Conservation (phyloP, 1,140 invertebrate species). For the Hesperophylax magnus region DNA sequence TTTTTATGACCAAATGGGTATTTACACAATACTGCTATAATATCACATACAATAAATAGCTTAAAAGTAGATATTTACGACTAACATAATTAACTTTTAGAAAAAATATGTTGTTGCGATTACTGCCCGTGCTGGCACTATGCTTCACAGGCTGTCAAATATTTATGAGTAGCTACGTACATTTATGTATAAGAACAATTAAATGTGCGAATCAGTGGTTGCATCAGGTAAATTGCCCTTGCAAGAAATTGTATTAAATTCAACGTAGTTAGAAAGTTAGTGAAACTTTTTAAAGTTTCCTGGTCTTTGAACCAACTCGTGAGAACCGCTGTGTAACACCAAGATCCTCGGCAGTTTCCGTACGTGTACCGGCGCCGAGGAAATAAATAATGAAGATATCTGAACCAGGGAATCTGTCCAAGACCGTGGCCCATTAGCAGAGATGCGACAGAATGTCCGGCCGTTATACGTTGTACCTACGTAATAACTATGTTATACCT, state of each 20-base stretch:
- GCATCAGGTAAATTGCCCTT: background rate
- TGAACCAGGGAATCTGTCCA: constrained; percentile 40
- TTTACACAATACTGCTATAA: no score
- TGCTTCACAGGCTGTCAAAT: no score
- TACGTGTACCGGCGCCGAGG: constrained; percentile 27
- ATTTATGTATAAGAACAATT: no score
- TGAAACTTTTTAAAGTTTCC: background rate
- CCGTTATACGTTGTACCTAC: background rate
- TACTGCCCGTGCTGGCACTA: no score
- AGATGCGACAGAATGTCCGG: constrained; percentile 6
- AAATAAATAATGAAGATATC: constrained; percentile 51
- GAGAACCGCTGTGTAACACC: background rate
- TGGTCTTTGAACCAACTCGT: background rate
- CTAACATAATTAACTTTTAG: no score
- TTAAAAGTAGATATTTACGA: no score
- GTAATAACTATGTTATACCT: no score
- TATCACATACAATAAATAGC: no score
- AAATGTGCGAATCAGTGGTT: no score
- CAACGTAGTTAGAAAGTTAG: background rate
- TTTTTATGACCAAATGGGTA: no score
- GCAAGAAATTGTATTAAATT: background rate
- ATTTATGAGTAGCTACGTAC: no score
- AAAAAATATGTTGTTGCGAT: no score
- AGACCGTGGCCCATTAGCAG: constrained; percentile 21
- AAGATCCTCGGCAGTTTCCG: background rate